A percentile compares a stretch with the other conserved stretches of the same genome.
phyloP scores from a whole-genome alignment of 2,113 vertebrate species.

The Okapia johnstoni region DNA sequence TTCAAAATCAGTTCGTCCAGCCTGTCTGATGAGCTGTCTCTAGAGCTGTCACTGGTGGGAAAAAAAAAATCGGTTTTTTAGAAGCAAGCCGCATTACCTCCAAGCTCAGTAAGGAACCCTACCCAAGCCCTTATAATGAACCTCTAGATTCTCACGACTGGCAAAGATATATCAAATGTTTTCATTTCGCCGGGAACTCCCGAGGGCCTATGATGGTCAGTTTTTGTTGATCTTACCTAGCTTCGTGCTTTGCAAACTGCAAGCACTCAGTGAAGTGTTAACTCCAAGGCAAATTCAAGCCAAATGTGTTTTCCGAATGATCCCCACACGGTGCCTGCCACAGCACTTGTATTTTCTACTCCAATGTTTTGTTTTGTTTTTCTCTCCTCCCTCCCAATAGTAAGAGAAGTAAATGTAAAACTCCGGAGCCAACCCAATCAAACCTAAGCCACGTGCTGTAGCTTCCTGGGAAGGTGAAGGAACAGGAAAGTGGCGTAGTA shows the following conservation, averaged over 20 bases:
- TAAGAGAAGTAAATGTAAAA: neutral
- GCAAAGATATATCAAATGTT: neutral
- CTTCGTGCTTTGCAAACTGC: neutral
- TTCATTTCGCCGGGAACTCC: neutral
- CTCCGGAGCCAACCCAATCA: neutral
- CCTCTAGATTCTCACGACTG: neutral
- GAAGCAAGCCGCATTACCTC: neutral
- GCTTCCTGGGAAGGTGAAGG: neutral
- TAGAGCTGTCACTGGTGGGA: neutral
- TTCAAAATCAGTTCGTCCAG: neutral
- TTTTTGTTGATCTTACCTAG: neutral
- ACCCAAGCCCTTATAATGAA: neutral
- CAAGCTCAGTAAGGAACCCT: neutral
- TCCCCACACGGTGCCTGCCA: neutral
- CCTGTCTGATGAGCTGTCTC: neutral
- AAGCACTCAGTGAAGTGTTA: neutral
- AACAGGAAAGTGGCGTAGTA: constrained; percentile 12
- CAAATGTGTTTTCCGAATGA: neutral
- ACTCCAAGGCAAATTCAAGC: neutral
- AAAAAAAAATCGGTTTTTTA: neutral
- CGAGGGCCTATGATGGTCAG: neutral
- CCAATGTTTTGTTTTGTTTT: neutral
- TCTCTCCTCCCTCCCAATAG: neutral
- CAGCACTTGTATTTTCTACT: neutral
- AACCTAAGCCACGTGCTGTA: neutral